phyloP scores from a whole-genome alignment of 2,113 vertebrate species.

The Ivindomyrus marchei region DNA sequence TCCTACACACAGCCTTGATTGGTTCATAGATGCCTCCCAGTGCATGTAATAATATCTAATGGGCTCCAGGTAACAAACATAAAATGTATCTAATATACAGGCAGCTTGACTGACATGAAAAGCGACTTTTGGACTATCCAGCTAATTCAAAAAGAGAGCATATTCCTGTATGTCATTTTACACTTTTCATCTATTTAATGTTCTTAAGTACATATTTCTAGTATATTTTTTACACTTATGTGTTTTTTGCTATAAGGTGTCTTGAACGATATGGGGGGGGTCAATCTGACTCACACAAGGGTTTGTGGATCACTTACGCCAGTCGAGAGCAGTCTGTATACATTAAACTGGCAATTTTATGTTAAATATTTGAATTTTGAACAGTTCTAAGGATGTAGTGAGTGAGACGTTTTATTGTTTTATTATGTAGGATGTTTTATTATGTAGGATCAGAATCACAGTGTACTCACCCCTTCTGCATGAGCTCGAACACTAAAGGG shows the following conservation, averaged over 20 bases:
- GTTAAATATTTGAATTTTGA: not conserved
- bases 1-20: not conserved
- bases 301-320: not conserved
- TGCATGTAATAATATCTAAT: not conserved
- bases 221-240: not conserved
- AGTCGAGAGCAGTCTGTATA: not conserved
- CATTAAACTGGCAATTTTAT: not conserved
- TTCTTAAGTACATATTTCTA: not conserved
- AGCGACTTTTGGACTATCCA: not conserved
- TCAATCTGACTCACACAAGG: not conserved
- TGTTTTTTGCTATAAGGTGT: not conserved
- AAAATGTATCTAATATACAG: not conserved
- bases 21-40: not conserved
- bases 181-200: not conserved
- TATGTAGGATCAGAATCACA: conserved; percentile 25
- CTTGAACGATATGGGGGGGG: not conserved
- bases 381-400: not conserved
- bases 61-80: not conserved
- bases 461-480: conserved; percentile 90
- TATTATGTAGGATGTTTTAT: conserved; percentile 30
- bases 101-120: not conserved
- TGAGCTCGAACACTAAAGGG: conserved; percentile 89
- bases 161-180: not conserved
- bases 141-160: not conserved
- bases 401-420: too few relatives aligned